These are phyloP conservation scores for Aeoliscus strigatus DNA, from an alignment of 2,797 vertebrate genomes.

Conservation along the genomic window DNA sequence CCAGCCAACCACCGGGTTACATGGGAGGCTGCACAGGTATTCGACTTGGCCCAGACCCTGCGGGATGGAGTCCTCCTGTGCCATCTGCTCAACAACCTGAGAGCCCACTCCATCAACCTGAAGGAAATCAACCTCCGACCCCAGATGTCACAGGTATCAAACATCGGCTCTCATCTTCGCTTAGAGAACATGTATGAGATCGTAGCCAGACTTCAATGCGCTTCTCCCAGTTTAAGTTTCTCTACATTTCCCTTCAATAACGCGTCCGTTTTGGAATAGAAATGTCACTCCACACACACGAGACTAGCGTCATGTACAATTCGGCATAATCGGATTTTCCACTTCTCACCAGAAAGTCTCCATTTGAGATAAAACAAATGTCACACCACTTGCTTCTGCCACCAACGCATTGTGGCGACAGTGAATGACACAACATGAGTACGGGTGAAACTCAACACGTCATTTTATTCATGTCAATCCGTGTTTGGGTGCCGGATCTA, in stretches of 20 bases:
- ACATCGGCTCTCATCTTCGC: not conserved
- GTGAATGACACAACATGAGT: too few species aligned
- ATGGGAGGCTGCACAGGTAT: constrained; percentile 94
- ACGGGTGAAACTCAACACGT: not conserved
- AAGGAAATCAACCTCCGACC: constrained; percentile 95
- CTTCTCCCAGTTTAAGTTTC: not conserved
- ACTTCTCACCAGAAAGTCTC: not conserved
- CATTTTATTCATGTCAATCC: fast-evolving
- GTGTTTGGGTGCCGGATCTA: fast-evolving
- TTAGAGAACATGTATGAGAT: not conserved
- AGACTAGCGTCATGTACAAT: fast-evolving
- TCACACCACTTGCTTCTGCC: not conserved
- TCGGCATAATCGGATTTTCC: constrained; percentile 4
- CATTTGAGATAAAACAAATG: constrained; percentile 37
- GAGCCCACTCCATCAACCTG: constrained; percentile 86
- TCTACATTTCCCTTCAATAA: fast-evolving
- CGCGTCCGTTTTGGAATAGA: fast-evolving
- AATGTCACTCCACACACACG: fast-evolving
- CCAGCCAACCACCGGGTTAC: constrained; percentile 91
- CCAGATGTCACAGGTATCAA: constrained; percentile 92
- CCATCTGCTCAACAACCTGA: constrained; percentile 94
- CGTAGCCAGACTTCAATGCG: constrained; percentile 17
- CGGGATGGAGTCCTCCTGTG: constrained; percentile 94
- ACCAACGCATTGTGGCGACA: not conserved
- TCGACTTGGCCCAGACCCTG: constrained; percentile 92